Base-by-base conservation (phyloP, 1,140 invertebrate genomes). In the Heliconius hewitsoni region DNA sequence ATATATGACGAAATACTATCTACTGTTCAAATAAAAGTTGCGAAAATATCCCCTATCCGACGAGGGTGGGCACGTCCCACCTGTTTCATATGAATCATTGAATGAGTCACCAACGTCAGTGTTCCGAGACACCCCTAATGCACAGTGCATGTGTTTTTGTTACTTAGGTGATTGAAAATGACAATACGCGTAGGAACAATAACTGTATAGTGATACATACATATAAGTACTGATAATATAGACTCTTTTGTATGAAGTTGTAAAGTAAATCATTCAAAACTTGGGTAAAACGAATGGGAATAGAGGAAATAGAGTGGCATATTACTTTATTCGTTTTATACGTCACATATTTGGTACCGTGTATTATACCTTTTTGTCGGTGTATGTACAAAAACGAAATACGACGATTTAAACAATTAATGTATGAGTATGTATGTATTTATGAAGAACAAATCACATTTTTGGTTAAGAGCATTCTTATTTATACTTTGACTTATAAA, bases 131-230 rank as follows among this genome's bases (percentile, higher is more conserved):
- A 66, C 60, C 60, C 60, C 60, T 66, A 66, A 66, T 16, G 23
- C 60, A 66, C 60, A 66, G 27, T 66, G 60, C 23, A 30, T 23
- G 27, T 30, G 23, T 66, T 66, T 66, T 30, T 66, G 60, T 66
- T 66, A 66, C 60, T 66, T 66, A 66, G 60, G 13, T 66, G 60
- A 66, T 66, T 66, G 34, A 73, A 73, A 73, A 23, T 13, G 46
- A 46, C 72, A 73, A 46, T 73, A 30, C 60, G 13, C 27, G 60
- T 66, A 30, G 27, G 1, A 66, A 66, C 60, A 66, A 66, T 66
- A 66, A 13, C 23, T 66, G 60, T 66, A 66, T 16, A 16, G 23
- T 3, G 11, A 30, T 66, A 66, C 4, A 30, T 66, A 16, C 11
- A n/a, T 66, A 66, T 66, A 66, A 13, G 13, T 66, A 66, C n/a